These are phyloP conservation scores for Camptogramma bilineatum DNA, from an alignment of 2,888 invertebrate species.

Conservation along the genomic window DNA sequence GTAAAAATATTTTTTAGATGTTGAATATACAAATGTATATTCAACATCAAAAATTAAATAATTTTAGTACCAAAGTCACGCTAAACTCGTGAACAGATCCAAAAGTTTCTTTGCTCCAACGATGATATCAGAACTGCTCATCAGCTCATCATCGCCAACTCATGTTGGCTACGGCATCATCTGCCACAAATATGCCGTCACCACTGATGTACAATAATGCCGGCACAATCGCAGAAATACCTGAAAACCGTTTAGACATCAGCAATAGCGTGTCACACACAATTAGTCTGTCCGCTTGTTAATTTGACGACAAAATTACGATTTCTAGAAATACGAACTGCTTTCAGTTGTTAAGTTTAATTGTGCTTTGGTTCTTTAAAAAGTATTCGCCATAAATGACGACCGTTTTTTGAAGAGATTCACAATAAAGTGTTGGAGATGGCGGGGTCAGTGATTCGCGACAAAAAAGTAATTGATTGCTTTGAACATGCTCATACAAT, in stretches of 20 bases:
- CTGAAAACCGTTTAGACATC: conserved; percentile 15
- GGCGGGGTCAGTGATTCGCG: no score
- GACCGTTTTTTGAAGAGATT: neutral
- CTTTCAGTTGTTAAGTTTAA: neutral
- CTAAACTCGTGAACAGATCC: no score
- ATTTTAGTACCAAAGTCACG: no score
- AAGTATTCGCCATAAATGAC: neutral
- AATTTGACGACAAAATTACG: conserved; percentile 40
- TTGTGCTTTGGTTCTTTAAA: neutral
- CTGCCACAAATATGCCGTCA: neutral
- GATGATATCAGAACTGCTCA: neutral
- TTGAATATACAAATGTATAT: no score
- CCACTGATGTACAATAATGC: neutral
- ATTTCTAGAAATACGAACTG: conserved; percentile 17
- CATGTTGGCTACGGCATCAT: no score
- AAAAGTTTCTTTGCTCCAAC: no score
- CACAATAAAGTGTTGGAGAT: no score
- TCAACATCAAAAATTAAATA: no score
- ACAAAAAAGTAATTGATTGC: no score
- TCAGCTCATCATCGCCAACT: neutral
- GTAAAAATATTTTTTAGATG: no score
- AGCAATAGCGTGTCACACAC: conserved; percentile 19
- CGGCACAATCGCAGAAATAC: conserved; percentile 5
- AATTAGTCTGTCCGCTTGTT: conserved; percentile 26
- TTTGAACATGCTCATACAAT: no score